These are phyloP conservation scores for Eupithecia insigniata DNA, from an alignment of 2,888 invertebrate species.

Conservation along the genomic window DNA sequence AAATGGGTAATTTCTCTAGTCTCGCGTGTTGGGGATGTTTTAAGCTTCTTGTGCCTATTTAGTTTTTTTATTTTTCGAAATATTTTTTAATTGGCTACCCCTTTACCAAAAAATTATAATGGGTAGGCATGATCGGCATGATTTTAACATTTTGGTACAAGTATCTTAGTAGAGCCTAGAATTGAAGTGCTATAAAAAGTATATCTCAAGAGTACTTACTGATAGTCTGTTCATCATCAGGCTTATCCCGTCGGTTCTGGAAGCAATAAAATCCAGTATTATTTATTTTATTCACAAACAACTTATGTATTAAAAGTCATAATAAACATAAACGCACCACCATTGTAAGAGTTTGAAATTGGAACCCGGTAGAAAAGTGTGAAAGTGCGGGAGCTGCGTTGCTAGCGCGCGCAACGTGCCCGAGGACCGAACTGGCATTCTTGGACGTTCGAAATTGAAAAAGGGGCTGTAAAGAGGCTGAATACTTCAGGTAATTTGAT, in stretches of 20 bases:
- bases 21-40: slow-evolving; percentile 16
- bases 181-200: background rate
- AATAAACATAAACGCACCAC: slow-evolving; percentile 62
- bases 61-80: background rate
- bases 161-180: no score
- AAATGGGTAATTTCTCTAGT: slow-evolving; percentile 13
- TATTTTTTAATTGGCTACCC: background rate
- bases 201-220: slow-evolving; percentile 67
- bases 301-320: slow-evolving; percentile 26
- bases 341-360: slow-evolving; percentile 52
- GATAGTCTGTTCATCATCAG: slow-evolving; percentile 80
- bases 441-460: slow-evolving; percentile 67
- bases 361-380: slow-evolving; percentile 42
- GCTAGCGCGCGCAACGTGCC: slow-evolving; percentile 62
- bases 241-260: slow-evolving; percentile 66
- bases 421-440: slow-evolving; percentile 64
- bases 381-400: slow-evolving; percentile 53
- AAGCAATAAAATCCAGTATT: slow-evolving; percentile 46
- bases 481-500: slow-evolving; percentile 28
- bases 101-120: background rate
- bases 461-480: slow-evolving; percentile 46
- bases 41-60: background rate
- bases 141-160: background rate
- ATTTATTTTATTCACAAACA: slow-evolving; percentile 10
- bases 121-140: background rate